These are phyloP conservation scores for Agraylea sexmaculata DNA, from an alignment of 1,140 invertebrate species.

Conservation along the genomic window DNA sequence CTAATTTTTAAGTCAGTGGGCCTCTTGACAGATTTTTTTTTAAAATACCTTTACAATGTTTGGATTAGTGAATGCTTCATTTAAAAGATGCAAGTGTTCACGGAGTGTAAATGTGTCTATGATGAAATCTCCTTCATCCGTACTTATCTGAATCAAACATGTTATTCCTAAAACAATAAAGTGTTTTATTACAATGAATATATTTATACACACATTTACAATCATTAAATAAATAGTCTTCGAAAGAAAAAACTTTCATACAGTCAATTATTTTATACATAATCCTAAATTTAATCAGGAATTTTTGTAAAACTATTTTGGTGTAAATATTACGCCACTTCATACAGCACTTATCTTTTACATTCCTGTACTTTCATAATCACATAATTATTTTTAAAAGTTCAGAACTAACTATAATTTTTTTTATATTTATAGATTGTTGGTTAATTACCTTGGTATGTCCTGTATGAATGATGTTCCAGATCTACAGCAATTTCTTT, in stretches of 20 bases:
- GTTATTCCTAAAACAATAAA: conserved; percentile 70
- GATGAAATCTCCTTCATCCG: conserved; percentile 77
- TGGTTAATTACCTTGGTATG: conserved; percentile 32
- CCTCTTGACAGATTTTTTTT: not conserved
- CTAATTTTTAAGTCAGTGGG: not conserved
- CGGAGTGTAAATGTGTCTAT: conserved; percentile 79
- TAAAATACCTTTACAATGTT: conserved; percentile 73
- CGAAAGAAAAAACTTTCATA: not conserved
- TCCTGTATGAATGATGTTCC: conserved; percentile 31
- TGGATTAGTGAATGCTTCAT: conserved; percentile 86
- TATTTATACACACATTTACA: too few relatives aligned
- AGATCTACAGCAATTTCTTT: conserved; percentile 38
- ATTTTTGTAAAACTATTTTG: too few relatives aligned
- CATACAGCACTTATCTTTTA: too few relatives aligned
- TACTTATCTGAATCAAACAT: conserved; percentile 93
- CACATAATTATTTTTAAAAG: too few relatives aligned
- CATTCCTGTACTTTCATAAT: too few relatives aligned
- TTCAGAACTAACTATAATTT: too few relatives aligned
- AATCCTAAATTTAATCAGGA: too few relatives aligned
- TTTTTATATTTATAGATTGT: too few relatives aligned
- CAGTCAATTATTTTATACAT: too few relatives aligned
- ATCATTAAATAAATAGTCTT: not conserved
- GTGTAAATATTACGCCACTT: too few relatives aligned
- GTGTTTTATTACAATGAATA: too few relatives aligned
- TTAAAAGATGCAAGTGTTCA: conserved; percentile 71